These are phyloP conservation scores for Chaetops frenatus DNA, from an alignment of 2,113 vertebrate species.

Conservation along the genomic window DNA sequence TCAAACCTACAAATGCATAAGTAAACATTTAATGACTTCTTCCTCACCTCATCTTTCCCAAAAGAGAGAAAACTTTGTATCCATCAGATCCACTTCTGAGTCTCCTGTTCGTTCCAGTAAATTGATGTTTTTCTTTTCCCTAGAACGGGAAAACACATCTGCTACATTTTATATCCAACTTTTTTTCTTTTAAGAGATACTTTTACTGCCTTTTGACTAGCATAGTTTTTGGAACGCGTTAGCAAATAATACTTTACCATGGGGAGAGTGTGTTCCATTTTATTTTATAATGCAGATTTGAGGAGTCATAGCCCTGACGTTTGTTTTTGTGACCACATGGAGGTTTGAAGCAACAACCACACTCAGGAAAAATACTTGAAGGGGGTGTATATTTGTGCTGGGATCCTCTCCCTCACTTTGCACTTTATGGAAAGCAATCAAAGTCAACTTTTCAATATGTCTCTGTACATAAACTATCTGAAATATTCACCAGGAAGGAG, in stretches of 20 bases:
- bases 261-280: conserved; percentile 27
- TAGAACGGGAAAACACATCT: conserved; percentile 52
- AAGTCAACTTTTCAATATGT: neutral
- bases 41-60: conserved; percentile 2
- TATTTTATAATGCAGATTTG: conserved; percentile 51
- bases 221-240: neutral
- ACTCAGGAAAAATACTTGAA: neutral
- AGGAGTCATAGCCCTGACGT: neutral
- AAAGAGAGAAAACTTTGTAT: neutral
- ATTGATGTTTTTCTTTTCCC: neutral
- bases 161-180: conserved; percentile 24
- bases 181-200: neutral
- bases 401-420: neutral
- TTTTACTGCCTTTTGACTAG: conserved; percentile 52
- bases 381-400: neutral
- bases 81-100: neutral
- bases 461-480: neutral
- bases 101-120: neutral
- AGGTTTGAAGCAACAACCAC: conserved; percentile 23
- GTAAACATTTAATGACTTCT: conserved; percentile 17
- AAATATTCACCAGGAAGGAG: neutral
- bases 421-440: neutral
- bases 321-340: conserved; percentile 49
- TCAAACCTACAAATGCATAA: neutral
- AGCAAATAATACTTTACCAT: conserved; percentile 47